A percentile compares a stretch with the other conserved stretches of the same genome.
phyloP scores from a whole-genome alignment of 2,113 vertebrate species.

The Mungos mungo region DNA sequence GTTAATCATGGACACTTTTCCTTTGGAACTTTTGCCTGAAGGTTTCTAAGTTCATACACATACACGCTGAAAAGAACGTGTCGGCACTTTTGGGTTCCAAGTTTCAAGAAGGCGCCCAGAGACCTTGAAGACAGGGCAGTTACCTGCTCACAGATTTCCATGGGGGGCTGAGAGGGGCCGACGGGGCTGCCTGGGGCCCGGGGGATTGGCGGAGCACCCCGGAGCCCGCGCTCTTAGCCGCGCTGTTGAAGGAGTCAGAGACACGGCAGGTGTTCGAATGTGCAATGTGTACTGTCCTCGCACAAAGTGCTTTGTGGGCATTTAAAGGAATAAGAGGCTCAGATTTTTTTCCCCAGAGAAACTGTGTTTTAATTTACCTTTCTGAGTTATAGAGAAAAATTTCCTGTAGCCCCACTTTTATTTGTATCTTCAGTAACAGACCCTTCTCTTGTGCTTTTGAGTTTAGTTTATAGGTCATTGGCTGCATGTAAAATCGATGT shows the following conservation, averaged over 20 bases:
- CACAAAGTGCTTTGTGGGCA: not conserved
- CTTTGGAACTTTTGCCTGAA: not conserved
- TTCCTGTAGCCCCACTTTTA: not conserved
- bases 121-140: not conserved
- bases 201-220: not conserved
- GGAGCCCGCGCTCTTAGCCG: accelerated
- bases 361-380: not conserved
- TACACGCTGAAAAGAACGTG: not conserved
- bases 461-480: not conserved
- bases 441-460: not conserved
- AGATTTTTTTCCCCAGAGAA: not conserved
- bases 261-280: not conserved
- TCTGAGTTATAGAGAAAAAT: not conserved
- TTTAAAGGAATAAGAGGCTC: not conserved
- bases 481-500: not conserved
- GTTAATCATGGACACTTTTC: not conserved
- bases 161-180: not conserved
- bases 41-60: not conserved
- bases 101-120: not conserved
- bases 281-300: not conserved
- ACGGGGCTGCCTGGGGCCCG: not conserved
- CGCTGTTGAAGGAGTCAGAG: not conserved
- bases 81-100: not conserved
- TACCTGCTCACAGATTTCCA: not conserved
- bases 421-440: not conserved